phyloP scores from a whole-genome alignment of 2,888 invertebrate species.

The Synergus umbraculus region DNA sequence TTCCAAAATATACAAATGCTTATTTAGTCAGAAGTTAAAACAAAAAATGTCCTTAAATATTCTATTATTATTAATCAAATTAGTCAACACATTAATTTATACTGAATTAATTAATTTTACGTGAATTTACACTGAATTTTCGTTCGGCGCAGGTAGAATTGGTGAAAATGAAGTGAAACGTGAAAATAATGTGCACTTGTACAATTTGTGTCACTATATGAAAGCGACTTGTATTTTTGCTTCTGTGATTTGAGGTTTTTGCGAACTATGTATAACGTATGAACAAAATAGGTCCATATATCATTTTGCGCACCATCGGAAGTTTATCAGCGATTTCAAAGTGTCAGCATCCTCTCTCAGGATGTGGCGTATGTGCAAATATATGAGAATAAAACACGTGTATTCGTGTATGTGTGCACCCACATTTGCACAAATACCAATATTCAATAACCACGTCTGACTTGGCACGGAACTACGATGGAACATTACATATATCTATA shows the following conservation, averaged over 20 bases:
- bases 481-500: constrained; percentile 29
- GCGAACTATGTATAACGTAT: not conserved
- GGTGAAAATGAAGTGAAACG: constrained; percentile 19
- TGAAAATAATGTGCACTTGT: not conserved
- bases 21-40: not conserved
- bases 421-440: constrained; percentile 45
- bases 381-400: constrained; percentile 2
- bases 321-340: constrained; percentile 35
- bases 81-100: not conserved
- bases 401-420: not conserved
- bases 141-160: not conserved
- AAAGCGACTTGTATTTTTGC: constrained; percentile 1
- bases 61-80: no score
- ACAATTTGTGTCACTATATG: not conserved
- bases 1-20: no score
- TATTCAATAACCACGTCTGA: constrained; percentile 59
- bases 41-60: not conserved
- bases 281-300: constrained; percentile 29
- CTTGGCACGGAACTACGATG: constrained; percentile 43
- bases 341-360: constrained; percentile 28
- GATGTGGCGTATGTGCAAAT: not conserved
- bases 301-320: constrained; percentile 23
- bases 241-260: not conserved
- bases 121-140: not conserved
- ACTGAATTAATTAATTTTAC: not conserved